Evolutionary conservation across 1,140 invertebrate genomes (phyloP).

Genomic region (Eupeodes corollae): DNA sequence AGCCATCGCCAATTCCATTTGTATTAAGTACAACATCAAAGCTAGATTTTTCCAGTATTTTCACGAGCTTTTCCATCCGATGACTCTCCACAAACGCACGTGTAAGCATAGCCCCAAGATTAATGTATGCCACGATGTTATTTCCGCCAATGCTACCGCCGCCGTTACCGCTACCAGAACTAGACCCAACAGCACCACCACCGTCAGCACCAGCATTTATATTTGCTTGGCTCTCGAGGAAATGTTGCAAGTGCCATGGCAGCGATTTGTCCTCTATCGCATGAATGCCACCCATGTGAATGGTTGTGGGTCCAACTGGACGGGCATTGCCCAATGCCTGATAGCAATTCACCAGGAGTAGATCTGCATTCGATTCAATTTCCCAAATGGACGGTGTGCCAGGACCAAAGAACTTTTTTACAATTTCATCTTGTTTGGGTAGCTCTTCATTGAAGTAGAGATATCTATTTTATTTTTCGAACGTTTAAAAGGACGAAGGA

Average conservation of each 20-base stretch:
- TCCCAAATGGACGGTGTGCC: slow-evolving; percentile 32
- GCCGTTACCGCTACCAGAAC: too few species aligned
- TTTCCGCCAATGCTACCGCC: not conserved
- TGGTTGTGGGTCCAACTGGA: slow-evolving; percentile 38
- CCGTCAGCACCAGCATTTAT: not conserved
- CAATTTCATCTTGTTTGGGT: slow-evolving; percentile 19
- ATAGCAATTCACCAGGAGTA: slow-evolving; percentile 44
- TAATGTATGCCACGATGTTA: slow-evolving; percentile 7
- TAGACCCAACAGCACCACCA: too few species aligned
- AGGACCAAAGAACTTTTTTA: slow-evolving; percentile 36
- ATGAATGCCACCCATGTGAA: slow-evolving; percentile 42
- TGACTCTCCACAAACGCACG: not conserved
- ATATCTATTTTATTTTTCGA: slow-evolving; percentile 3
- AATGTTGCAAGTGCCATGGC: not conserved
- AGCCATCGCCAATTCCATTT: not conserved
- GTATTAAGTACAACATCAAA: slow-evolving; percentile 2
- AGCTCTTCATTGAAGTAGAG: slow-evolving; percentile 15
- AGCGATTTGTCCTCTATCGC: slow-evolving; percentile 16
- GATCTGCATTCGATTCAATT: slow-evolving; percentile 38
- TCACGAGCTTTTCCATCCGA: not conserved
- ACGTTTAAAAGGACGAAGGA: not conserved
- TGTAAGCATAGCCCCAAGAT: not conserved
- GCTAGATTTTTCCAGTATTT: not conserved
- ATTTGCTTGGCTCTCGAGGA: slow-evolving; percentile 10
- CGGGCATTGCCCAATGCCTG: slow-evolving; percentile 36